A percentile compares a stretch with the other conserved stretches of the same genome.
Conservation (phyloP, 2,797 vertebrate species). For the Mustela erminea region DNA sequence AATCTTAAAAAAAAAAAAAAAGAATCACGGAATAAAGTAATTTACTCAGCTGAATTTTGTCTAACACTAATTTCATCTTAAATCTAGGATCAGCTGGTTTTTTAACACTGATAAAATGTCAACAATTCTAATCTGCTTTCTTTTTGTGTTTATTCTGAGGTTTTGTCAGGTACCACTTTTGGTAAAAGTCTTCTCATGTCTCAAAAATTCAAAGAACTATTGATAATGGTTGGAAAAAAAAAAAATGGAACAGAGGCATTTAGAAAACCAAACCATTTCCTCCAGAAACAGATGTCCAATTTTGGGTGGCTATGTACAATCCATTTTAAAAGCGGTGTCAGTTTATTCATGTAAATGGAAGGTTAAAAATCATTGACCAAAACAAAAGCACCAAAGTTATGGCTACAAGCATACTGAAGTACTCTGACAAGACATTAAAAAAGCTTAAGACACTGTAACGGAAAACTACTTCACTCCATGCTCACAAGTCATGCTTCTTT, state of each 20-base stretch:
- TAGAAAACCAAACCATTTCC: slow-evolving; percentile 19
- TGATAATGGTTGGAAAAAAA: not conserved
- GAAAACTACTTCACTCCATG: not conserved
- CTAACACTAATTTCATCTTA: not conserved
- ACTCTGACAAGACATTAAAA: not conserved
- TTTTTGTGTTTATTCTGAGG: not conserved
- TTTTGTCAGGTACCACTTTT: not conserved
- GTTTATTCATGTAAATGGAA: not conserved
- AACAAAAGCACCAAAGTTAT: not conserved
- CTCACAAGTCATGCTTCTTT: not conserved
- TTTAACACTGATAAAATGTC: not conserved
- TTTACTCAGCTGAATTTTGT: not conserved
- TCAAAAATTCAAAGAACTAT: not conserved
- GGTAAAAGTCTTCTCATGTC: not conserved
- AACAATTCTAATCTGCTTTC: slow-evolving; percentile 7
- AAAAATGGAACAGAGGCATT: not conserved
- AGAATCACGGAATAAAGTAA: not conserved
- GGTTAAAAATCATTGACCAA: not conserved
- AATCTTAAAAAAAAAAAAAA: too few relatives aligned
- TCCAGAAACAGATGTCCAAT: not conserved
- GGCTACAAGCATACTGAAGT: not conserved
- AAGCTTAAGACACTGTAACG: not conserved
- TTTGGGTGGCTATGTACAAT: not conserved
- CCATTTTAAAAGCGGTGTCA: not conserved
- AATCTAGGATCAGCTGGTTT: not conserved